A percentile compares a stretch with the other conserved stretches of the same genome.
phyloP scores from a whole-genome alignment of 64 coral and sea anemone species.

The Porites lutea region DNA sequence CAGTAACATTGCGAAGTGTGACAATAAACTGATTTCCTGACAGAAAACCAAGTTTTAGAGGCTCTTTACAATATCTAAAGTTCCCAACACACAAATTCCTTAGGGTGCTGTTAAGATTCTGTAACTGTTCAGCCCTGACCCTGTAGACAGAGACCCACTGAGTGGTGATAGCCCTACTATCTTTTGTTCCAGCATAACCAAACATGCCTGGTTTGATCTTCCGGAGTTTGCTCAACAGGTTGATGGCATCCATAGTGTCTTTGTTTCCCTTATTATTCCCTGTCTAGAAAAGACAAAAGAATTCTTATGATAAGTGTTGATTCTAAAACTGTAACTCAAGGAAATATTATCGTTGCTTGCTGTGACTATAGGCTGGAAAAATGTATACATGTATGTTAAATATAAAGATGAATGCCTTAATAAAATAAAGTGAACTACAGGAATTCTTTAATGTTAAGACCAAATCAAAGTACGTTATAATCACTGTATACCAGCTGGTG shows the following conservation, averaged over 20 bases:
- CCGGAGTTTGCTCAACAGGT: slow-evolving; percentile 83
- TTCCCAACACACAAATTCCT: slow-evolving; percentile 84
- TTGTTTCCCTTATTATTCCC: slow-evolving; percentile 96
- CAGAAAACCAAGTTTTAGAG: slow-evolving; percentile 81
- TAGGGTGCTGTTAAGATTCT: slow-evolving; percentile 71
- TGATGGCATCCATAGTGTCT: slow-evolving; percentile 99
- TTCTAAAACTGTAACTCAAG: no score
- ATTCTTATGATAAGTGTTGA: no score
- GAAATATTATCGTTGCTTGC: no score
- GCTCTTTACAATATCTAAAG: slow-evolving; percentile 80
- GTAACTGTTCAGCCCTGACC: slow-evolving; percentile 69
- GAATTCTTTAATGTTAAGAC: no score
- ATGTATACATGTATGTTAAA: no score
- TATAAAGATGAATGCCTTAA: no score
- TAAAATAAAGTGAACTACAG: no score
- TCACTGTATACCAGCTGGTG: no score
- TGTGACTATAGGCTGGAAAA: no score
- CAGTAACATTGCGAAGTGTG: slow-evolving; percentile 76
- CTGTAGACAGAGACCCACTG: slow-evolving; percentile 81
- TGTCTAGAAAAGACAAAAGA: slow-evolving; percentile 31
- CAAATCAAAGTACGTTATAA: no score
- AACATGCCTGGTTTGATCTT: slow-evolving; percentile 79
- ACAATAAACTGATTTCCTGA: slow-evolving; percentile 91
- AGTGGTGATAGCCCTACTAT: slow-evolving; percentile 83
- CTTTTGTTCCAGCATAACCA: slow-evolving; percentile 96